Percentiles rank a stretch among this genome's conserved stretches.
These are phyloP conservation scores for Daktulosphaira vitifoliae DNA, from an alignment of 1,140 invertebrate species.

Conservation along the genomic window DNA sequence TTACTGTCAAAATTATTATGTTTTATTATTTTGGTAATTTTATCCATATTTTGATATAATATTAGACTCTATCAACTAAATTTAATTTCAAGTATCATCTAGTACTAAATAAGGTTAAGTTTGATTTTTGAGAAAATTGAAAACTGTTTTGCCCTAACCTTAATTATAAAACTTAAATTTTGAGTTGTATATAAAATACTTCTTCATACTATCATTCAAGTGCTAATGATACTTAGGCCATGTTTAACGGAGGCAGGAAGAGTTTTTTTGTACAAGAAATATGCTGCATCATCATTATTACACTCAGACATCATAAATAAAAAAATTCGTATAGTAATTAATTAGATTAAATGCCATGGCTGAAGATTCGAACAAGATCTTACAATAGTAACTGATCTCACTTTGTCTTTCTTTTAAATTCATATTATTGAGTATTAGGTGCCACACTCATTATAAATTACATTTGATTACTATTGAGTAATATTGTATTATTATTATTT, in stretches of 20 bases:
- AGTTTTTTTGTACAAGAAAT: background rate
- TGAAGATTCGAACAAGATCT: background rate
- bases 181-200: too few relatives aligned
- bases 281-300: conserved; percentile 11
- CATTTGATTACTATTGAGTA: background rate
- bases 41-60: too few relatives aligned
- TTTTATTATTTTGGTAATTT: too few relatives aligned
- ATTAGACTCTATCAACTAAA: too few relatives aligned
- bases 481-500: conserved; percentile 9
- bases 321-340: conserved; percentile 2
- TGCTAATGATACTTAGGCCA: conserved; percentile 6
- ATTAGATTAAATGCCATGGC: conserved; percentile 4
- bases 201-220: too few relatives aligned
- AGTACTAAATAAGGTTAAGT: too few relatives aligned
- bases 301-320: background rate
- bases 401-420: background rate
- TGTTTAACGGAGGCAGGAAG: background rate
- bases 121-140: too few relatives aligned
- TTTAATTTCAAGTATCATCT: too few relatives aligned
- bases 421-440: background rate
- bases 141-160: too few relatives aligned
- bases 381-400: background rate
- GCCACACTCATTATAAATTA: conserved; percentile 9
- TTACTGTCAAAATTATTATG: too few relatives aligned
- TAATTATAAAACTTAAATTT: too few relatives aligned